Conservation (phyloP, 2,888 invertebrate genomes). For the Drosophila dives region DNA sequence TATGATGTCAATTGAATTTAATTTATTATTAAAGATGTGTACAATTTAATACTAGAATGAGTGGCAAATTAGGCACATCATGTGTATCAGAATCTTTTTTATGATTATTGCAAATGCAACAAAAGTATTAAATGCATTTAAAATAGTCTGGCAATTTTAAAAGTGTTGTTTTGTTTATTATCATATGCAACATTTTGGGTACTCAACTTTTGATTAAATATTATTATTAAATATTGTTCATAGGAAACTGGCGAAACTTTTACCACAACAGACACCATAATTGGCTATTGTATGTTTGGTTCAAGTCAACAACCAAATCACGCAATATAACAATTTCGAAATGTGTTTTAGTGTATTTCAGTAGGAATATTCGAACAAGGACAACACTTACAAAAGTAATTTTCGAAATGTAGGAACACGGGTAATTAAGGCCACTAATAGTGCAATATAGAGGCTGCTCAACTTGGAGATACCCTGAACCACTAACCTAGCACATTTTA, state of each 20-base stretch:
- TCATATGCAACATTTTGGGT: background rate
- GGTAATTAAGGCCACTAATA: constrained; percentile 31
- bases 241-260: constrained; percentile 1
- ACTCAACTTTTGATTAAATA: background rate
- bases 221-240: background rate
- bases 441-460: background rate
- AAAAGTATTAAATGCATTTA: background rate
- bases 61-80: background rate
- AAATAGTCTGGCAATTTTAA: background rate
- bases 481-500: background rate
- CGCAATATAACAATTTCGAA: constrained; percentile 67
- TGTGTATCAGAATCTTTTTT: background rate
- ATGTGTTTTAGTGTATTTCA: constrained; percentile 22
- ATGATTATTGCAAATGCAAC: background rate
- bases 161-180: background rate
- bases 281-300: constrained; percentile 62
- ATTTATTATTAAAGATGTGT: background rate
- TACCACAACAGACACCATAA: constrained; percentile 49
- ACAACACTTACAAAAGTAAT: constrained; percentile 11
- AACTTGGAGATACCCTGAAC: background rate
- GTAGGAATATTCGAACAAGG: constrained; percentile 9
- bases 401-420: background rate
- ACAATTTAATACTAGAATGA: background rate
- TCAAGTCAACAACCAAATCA: constrained; percentile 63
- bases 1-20: background rate